Evolutionary conservation across 23 tunicate genomes (phyloP).

Genomic region (Halocynthia aurantium): DNA sequence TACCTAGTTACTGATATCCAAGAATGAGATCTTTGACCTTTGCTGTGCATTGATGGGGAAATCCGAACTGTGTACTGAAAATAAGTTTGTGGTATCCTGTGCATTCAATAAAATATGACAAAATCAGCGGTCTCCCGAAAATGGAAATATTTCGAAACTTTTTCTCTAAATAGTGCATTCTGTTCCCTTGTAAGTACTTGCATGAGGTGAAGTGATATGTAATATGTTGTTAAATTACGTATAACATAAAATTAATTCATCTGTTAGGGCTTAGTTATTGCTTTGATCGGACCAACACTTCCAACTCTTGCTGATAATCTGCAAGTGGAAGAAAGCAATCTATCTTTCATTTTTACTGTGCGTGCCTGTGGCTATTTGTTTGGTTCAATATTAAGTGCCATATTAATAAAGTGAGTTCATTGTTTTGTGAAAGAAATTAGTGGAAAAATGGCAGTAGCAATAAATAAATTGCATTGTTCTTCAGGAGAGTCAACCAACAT

Average conservation of each 20-base stretch:
- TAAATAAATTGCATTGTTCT: too few species aligned
- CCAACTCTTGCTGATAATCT: conserved; percentile 70
- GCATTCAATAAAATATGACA: too few species aligned
- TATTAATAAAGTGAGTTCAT: conserved; percentile 26
- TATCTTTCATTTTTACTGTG: conserved; percentile 52
- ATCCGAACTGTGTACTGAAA: too few species aligned
- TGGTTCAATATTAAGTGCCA: conserved; percentile 66
- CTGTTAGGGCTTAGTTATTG: conserved; percentile 47
- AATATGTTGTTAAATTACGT: not conserved
- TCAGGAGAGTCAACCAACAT: conserved; percentile 31
- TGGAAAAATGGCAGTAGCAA: too few species aligned
- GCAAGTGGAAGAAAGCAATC: conserved; percentile 20
- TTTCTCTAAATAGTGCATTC: conserved; percentile 1
- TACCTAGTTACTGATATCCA: too few species aligned
- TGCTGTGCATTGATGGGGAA: too few species aligned
- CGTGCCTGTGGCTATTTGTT: conserved; percentile 61
- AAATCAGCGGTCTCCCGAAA: too few species aligned
- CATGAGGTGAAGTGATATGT: not conserved
- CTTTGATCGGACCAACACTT: conserved; percentile 72
- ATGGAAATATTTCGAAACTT: conserved; percentile 14
- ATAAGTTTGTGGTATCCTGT: too few species aligned
- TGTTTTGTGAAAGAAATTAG: too few species aligned
- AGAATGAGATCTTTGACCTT: too few species aligned
- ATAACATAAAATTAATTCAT: not conserved
- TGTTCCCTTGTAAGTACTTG: conserved; percentile 12